Base-by-base conservation (phyloP, 2,888 invertebrate species). In the Vesta saturnalis region DNA sequence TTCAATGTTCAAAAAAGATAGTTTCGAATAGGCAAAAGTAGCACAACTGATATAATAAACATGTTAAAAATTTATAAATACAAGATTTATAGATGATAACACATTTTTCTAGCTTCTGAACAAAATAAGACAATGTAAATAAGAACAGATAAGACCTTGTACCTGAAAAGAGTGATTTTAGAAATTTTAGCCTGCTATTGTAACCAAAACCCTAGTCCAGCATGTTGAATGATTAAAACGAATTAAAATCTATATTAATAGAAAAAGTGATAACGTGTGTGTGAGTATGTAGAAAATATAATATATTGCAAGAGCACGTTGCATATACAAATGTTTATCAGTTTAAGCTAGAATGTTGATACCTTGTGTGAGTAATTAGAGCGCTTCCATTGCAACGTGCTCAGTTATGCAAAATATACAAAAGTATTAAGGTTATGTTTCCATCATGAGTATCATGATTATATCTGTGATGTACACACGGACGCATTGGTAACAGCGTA, bases 401-500 rank as follows among this genome's bases (percentile, higher is more conserved):
- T 55, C 49, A 56, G 35, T 14, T 14, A 14, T 39, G 69, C 66
- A 35, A 64, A n/a, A 64, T 46, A 52, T 19, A 52, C 6, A 43
- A 60, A 35, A 69, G 30, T 47, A 64, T 69, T 69, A 66, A 69
- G 62, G 62, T 62, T 62, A 46, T 65, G 69, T 69, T 66, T 69
- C 69, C 69, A 69, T 69, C 69, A 69, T 69, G 69, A 66, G 74
- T 77, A 76, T 78, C 77, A 77, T 74, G 77, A 74, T 78, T 79
- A 77, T 79, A 80, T 79, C 80, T 80, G 81, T 81, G 80, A 81
- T 80, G 78, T 78, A 75, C 73, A 76, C 74, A 77, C 75, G 77
- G 79, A 81, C 80, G 80, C 81, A 82, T 81, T 81, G 79, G 79
- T 81, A 82, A 82, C 82, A 82, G 83, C 84, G 84, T 84, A 83